Evolutionary conservation across 1,140 invertebrate genomes (phyloP).

Genomic region (Dermatophagoides farinae): DNA sequence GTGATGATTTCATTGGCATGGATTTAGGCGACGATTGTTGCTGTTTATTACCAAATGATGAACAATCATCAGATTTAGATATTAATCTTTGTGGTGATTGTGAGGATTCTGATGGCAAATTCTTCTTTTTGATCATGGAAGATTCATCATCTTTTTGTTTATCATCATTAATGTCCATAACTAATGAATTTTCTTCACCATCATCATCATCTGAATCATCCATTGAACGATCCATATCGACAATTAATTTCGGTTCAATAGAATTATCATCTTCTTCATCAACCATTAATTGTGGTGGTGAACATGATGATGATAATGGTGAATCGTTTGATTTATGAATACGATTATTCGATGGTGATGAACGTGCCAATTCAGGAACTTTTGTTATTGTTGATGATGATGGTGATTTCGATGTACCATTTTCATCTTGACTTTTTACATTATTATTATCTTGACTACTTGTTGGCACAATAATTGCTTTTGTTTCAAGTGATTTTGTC

Average conservation of each 20-base stretch:
- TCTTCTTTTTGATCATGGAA: no score
- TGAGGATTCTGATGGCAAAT: no score
- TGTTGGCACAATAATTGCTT: not conserved
- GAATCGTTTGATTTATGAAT: not conserved
- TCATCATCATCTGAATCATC: not conserved
- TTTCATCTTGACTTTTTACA: not conserved
- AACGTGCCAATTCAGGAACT: not conserved
- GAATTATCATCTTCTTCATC: not conserved
- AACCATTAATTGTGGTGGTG: not conserved
- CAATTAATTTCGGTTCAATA: not conserved
- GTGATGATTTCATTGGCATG: no score
- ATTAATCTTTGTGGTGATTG: no score
- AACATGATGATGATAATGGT: not conserved
- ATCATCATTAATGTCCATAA: not conserved
- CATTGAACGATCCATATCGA: not conserved
- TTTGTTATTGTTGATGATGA: not conserved
- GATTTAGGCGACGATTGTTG: no score
- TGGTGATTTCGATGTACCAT: not conserved
- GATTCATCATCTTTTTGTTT: not conserved
- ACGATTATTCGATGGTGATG: not conserved
- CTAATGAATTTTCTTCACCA: not conserved
- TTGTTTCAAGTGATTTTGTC: conserved; percentile 3
- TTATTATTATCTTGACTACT: not conserved
- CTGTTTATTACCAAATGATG: no score
- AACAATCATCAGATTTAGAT: no score